Percentiles rank a stretch among this genome's conserved stretches.
Conservation (phyloP, 2,113 vertebrate genomes). For the Corynorhinus townsendii region DNA sequence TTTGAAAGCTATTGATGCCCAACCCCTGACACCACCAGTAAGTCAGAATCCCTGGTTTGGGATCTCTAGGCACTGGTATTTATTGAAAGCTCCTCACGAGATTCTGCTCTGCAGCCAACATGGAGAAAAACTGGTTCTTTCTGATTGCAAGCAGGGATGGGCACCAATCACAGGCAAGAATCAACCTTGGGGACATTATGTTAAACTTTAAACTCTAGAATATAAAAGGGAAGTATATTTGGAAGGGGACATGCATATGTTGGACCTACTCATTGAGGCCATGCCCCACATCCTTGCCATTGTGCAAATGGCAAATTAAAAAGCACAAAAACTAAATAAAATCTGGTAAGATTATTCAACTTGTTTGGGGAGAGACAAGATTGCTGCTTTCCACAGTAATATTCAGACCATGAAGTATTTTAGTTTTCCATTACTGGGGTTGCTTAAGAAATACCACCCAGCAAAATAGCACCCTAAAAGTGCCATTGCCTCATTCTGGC, state of each 20-base stretch:
- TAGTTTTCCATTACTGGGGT: neutral
- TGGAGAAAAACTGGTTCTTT: neutral
- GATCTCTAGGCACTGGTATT: neutral
- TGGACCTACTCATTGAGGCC: neutral
- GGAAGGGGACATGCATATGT: neutral
- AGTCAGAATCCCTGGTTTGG: neutral
- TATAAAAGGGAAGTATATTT: neutral
- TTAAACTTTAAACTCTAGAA: neutral
- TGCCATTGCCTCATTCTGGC: conserved; percentile 61
- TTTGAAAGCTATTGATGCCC: neutral
- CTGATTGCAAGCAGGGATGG: neutral
- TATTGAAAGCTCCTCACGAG: neutral
- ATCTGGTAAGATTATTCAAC: neutral
- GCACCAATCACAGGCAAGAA: neutral
- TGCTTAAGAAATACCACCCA: conserved; percentile 28
- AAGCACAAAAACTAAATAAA: neutral
- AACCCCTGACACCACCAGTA: neutral
- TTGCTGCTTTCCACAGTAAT: neutral
- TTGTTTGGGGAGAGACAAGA: neutral
- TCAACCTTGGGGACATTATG: neutral
- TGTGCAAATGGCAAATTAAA: neutral
- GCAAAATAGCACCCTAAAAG: conserved; percentile 49
- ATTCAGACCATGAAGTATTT: neutral
- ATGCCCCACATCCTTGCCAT: neutral
- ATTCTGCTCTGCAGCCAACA: neutral